Evolutionary conservation across 1,140 invertebrate genomes (phyloP).

Genomic region (Artemia franciscana): DNA sequence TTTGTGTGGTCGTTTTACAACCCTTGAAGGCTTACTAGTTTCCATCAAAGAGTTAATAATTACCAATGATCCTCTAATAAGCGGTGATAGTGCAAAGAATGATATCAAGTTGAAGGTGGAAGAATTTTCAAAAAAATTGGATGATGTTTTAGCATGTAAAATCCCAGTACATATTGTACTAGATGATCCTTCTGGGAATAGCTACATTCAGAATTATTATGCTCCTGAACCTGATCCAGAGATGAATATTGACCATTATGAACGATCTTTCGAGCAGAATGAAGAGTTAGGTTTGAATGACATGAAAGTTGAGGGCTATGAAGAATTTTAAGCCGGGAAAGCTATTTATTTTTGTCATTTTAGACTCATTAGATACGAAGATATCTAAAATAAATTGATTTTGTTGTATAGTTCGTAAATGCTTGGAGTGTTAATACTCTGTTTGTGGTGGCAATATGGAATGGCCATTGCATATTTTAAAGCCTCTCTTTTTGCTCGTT

Average conservation of each 20-base stretch:
- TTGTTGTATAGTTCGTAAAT: too few species aligned
- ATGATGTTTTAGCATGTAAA: constrained; percentile 38
- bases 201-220: constrained; percentile 58
- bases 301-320: constrained; percentile 77
- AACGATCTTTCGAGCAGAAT: constrained; percentile 70
- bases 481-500: too few species aligned
- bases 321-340: constrained; percentile 10
- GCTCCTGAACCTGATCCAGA: constrained; percentile 44
- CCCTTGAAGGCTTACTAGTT: constrained; percentile 58
- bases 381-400: too few species aligned
- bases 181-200: constrained; percentile 92
- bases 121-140: constrained; percentile 39
- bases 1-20: constrained; percentile 82
- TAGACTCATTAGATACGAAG: too few species aligned
- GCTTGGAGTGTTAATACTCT: too few species aligned
- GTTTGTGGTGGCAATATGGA: too few species aligned
- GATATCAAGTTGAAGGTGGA: constrained; percentile 26
- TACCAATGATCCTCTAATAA: constrained; percentile 36
- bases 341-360: too few species aligned
- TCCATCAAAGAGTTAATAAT: constrained; percentile 42
- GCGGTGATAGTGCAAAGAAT: constrained; percentile 42
- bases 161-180: constrained; percentile 44
- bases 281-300: constrained; percentile 88
- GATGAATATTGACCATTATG: constrained; percentile 54
- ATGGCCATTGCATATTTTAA: too few species aligned